Evolutionary conservation across 2,797 vertebrate genomes (phyloP).

Genomic region (Gallirallus australis): DNA sequence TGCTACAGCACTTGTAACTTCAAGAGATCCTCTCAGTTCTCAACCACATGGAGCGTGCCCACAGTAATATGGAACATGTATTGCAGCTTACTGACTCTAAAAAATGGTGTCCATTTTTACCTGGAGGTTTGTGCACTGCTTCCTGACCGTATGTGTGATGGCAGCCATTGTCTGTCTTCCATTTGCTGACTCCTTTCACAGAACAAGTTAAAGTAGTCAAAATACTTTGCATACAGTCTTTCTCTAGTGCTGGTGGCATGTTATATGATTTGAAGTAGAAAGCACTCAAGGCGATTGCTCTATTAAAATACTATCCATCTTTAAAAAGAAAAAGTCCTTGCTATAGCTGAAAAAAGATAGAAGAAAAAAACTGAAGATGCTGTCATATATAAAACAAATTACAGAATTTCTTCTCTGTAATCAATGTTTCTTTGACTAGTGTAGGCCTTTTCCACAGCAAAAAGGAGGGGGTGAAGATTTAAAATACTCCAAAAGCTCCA

Average conservation of each 20-base stretch:
- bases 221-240: background rate
- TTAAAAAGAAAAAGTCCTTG: background rate
- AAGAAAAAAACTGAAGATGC: background rate
- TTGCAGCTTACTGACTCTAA: background rate
- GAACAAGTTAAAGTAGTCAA: background rate
- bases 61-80: background rate
- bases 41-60: background rate
- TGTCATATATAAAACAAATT: background rate
- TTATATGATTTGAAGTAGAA: background rate
- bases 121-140: background rate
- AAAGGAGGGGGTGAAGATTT: background rate
- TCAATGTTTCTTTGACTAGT: background rate
- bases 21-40: background rate
- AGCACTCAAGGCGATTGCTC: background rate
- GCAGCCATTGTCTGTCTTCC: background rate
- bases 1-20: background rate
- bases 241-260: background rate
- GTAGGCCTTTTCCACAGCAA: background rate
- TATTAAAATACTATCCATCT: background rate
- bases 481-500: background rate
- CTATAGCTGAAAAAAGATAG: background rate
- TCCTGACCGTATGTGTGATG: accelerated
- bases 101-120: accelerated
- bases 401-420: background rate
- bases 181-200: background rate